Evolutionary conservation across 2,888 invertebrate genomes (phyloP).

Genomic region (Creontiades dilutus): DNA sequence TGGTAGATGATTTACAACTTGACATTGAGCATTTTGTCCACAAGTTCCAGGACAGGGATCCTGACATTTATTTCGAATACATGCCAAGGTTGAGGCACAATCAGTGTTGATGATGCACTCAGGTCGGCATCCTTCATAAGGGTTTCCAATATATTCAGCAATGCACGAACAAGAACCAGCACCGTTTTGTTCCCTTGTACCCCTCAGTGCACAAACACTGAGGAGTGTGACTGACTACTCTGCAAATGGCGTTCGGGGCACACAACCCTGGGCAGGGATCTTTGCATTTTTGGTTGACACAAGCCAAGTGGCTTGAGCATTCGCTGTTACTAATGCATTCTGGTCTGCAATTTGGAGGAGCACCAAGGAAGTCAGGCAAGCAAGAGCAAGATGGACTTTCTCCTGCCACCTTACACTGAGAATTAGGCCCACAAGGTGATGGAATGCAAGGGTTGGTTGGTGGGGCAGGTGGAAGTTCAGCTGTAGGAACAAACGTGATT

Average conservation of each 20-base stretch:
- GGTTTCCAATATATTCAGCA: slow-evolving; percentile 87
- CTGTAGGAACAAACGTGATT: slow-evolving; percentile 40
- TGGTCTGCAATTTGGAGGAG: slow-evolving; percentile 86
- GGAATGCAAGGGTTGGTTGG: slow-evolving; percentile 79
- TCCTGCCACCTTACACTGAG: slow-evolving; percentile 86
- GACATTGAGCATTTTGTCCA: slow-evolving; percentile 84
- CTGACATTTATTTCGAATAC: slow-evolving; percentile 84
- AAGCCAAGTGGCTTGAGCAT: slow-evolving; percentile 84
- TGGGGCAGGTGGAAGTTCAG: slow-evolving; percentile 62
- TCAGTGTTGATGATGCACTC: slow-evolving; percentile 84
- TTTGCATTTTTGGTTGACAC: slow-evolving; percentile 85
- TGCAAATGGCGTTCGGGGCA: slow-evolving; percentile 86
- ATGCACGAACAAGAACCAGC: slow-evolving; percentile 87
- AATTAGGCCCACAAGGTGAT: slow-evolving; percentile 82
- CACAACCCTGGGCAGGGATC: slow-evolving; percentile 88
- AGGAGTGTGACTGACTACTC: slow-evolving; percentile 86
- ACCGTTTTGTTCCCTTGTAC: slow-evolving; percentile 82
- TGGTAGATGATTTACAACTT: slow-evolving; percentile 84
- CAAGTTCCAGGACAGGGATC: slow-evolving; percentile 86
- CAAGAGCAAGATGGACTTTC: slow-evolving; percentile 87
- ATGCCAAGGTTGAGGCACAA: slow-evolving; percentile 83
- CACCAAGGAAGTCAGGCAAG: slow-evolving; percentile 83
- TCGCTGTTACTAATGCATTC: slow-evolving; percentile 87
- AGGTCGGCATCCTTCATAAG: slow-evolving; percentile 84
- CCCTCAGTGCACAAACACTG: slow-evolving; percentile 80